Evolutionary conservation across 2,797 vertebrate species (phyloP).

Genomic region (Rhadinocentrus ornatus): DNA sequence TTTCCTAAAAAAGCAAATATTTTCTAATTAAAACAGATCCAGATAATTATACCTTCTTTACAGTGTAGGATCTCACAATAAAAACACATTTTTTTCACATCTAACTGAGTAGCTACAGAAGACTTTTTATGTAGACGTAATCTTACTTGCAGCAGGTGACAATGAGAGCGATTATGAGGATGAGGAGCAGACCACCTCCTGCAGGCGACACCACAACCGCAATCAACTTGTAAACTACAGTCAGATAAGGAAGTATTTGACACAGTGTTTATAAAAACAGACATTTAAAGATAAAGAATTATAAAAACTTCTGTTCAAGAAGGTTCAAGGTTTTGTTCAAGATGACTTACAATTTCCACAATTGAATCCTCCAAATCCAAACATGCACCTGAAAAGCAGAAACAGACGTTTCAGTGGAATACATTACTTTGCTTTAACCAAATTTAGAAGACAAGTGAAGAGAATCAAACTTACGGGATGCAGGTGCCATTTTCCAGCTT

Average conservation of each 20-base stretch:
- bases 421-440: background rate
- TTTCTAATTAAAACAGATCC: background rate
- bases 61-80: background rate
- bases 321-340: too few relatives aligned
- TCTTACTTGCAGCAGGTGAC: constrained; percentile 94
- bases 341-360: constrained; percentile 93
- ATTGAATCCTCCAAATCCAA: constrained; percentile 97
- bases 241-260: constrained; percentile 15
- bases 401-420: constrained; percentile 29
- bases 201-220: constrained; percentile 94
- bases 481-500: constrained; percentile 92
- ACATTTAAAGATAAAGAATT: background rate
- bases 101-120: background rate
- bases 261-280: background rate
- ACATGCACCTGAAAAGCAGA: constrained; percentile 87
- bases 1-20: constrained; percentile 82
- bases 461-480: constrained; percentile 84
- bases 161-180: constrained; percentile 90
- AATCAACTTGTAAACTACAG: constrained; percentile 94
- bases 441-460: background rate
- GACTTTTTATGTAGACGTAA: background rate
- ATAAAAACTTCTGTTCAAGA: background rate
- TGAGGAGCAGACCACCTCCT: constrained; percentile 90
- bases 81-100: background rate
- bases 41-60: background rate